Conservation (phyloP, 2,888 invertebrate genomes). For the Trissoscelio sp. region DNA sequence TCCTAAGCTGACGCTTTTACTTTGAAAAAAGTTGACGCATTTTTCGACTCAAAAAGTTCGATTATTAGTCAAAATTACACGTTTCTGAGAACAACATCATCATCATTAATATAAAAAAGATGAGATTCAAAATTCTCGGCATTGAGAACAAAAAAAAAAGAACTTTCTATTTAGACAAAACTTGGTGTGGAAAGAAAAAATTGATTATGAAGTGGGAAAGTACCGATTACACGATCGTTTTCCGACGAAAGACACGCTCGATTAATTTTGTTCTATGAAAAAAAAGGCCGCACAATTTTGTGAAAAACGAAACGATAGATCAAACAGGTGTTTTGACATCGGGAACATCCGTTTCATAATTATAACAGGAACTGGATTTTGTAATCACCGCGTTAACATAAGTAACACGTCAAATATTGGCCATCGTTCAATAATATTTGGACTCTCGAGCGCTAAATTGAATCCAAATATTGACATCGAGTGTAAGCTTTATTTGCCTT, state of each 20-base stretch:
- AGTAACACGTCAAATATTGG: constrained; percentile 51
- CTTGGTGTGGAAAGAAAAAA: constrained; percentile 30
- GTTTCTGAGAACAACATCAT: too few species aligned
- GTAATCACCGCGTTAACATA: constrained; percentile 17
- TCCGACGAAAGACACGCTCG: constrained; percentile 32
- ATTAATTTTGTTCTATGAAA: constrained; percentile 11
- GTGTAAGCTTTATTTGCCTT: constrained; percentile 44
- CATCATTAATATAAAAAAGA: too few species aligned
- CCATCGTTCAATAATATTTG: constrained; percentile 41
- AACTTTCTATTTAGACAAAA: constrained; percentile 48
- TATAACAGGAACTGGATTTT: constrained; percentile 10
- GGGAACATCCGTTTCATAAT: constrained; percentile 16
- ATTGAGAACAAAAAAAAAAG: too few species aligned
- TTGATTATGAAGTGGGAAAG: constrained; percentile 41
- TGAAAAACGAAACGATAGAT: neutral
- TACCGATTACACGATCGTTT: constrained; percentile 30
- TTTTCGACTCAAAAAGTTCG: neutral
- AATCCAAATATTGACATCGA: constrained; percentile 60
- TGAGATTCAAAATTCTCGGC: too few species aligned
- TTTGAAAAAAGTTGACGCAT: neutral
- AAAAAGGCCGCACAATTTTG: neutral
- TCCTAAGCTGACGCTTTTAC: neutral
- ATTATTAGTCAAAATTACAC: too few species aligned
- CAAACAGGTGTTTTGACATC: neutral
- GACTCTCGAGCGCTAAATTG: constrained; percentile 51